Evolutionary conservation across 1,140 invertebrate genomes (phyloP), one percentile per base, ranked within the genome.

Genomic region (Artemia franciscana): DNA sequence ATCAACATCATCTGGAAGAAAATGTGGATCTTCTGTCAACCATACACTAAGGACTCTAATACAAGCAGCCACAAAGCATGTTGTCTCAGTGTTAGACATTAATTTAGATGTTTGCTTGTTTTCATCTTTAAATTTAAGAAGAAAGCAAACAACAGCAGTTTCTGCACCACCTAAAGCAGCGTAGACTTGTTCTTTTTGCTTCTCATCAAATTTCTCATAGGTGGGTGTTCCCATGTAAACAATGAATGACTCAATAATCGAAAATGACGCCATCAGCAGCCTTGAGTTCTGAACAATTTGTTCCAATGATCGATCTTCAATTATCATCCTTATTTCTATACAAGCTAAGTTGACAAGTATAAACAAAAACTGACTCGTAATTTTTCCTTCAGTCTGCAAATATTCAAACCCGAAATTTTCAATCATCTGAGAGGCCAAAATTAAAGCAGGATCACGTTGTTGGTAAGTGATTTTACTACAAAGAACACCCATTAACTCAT

Each of bases 1-100:
- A 69, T 86, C 86, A 26, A 92, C 79, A 70, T 88, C 85, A 30
- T 84, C 78, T 39, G 86, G 80, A 79, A 91, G 84, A 5, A 88
- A 85, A n/a, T 83, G 82, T 0, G 88, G 89, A 75, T 94, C 91
- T 75, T 91, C 88, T 2, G 87, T 85, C 66, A 94, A 72, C 89
- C 89, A 93, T 24, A 86, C 83, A 28, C 85, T 82, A 27, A 93
- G 70, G 24, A 91, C 84, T 67, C 88, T 75, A 4, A 93, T 81
- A 70, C 85, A 84, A 2, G 85, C 86, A 74, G 83, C 83, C 2
- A 89, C 76, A 73, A 91, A 87, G 23, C 39, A 51, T 2, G 39
- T 18, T 1, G 39, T 12, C 23, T 18, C 27, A 15, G 15, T 25
- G 26, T 18, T 58, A 3, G 25, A 24, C n/a, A 26, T 21, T 4